These are phyloP conservation scores for Umimayanthus kanabou DNA, from an alignment of 92 coral and sea anemone species.

Conservation along the genomic window DNA sequence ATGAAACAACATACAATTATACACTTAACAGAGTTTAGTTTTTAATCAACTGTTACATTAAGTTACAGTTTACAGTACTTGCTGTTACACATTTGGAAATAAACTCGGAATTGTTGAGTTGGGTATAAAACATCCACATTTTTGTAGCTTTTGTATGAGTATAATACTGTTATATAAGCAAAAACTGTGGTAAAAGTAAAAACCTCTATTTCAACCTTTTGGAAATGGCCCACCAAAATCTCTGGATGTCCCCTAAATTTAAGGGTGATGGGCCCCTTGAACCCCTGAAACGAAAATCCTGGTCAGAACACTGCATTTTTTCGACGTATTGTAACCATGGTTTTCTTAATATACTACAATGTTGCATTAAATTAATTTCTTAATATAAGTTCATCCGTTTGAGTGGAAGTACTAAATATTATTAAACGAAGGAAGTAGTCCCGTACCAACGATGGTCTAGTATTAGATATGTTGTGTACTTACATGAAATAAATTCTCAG, in stretches of 20 bases:
- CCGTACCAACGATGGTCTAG: too few species aligned
- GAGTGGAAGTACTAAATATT: too few species aligned
- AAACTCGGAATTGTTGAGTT: conserved; percentile 1
- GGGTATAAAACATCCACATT: conserved; percentile 6
- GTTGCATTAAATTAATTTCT: too few species aligned
- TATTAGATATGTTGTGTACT: too few species aligned
- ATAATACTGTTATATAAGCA: not conserved
- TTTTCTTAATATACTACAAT: too few species aligned
- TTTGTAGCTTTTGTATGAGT: conserved; percentile 1
- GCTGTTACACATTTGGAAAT: conserved; percentile 14
- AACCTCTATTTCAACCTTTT: not conserved
- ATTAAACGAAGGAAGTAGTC: too few species aligned
- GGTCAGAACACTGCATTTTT: too few species aligned
- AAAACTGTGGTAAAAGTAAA: not conserved
- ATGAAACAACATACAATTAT: conserved; percentile 4
- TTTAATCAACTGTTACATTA: conserved; percentile 14
- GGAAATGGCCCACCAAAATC: conserved; percentile 5
- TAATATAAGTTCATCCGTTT: too few species aligned
- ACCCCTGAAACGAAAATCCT: too few species aligned
- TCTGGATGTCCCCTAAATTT: not conserved
- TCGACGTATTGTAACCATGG: too few species aligned
- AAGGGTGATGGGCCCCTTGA: too few species aligned
- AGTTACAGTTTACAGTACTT: conserved; percentile 15
- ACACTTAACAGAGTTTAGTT: not conserved
- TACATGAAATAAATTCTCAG: too few species aligned